These are phyloP conservation scores for Plemyria rubiginata DNA, from an alignment of 2,888 invertebrate species.

Conservation along the genomic window DNA sequence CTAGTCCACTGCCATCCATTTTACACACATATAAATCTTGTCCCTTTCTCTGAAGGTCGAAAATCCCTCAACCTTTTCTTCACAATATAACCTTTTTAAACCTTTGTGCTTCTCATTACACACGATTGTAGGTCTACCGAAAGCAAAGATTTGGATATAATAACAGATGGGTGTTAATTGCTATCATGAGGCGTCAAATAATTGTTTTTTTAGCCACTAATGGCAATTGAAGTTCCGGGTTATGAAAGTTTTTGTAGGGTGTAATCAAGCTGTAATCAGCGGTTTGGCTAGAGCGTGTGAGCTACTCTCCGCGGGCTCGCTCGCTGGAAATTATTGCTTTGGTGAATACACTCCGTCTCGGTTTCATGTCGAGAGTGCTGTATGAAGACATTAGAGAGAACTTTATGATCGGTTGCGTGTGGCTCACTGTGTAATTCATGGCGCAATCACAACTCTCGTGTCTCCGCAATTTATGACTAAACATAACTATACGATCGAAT, in stretches of 20 bases:
- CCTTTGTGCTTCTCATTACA: conserved; percentile 63
- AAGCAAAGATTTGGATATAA: conserved; percentile 76
- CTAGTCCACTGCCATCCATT: conserved; percentile 51
- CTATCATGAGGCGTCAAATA: conserved; percentile 80
- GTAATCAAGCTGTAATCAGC: conserved; percentile 81
- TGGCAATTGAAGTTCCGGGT: conserved; percentile 80
- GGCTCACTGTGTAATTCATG: conserved; percentile 69
- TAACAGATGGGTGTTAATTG: conserved; percentile 83
- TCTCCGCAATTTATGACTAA: conserved; percentile 67
- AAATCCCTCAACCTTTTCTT: conserved; percentile 43
- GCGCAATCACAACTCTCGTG: conserved; percentile 69
- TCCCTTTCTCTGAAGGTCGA: conserved; percentile 50
- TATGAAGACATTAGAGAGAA: conserved; percentile 81
- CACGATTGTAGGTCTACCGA: conserved; percentile 69
- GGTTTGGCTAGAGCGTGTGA: conserved; percentile 79
- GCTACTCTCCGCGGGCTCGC: conserved; percentile 63
- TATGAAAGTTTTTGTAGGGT: conserved; percentile 81
- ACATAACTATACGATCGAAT: conserved; percentile 53
- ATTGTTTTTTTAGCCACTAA: conserved; percentile 79
- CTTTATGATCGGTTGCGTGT: conserved; percentile 77
- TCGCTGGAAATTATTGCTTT: conserved; percentile 74
- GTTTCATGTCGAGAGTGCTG: conserved; percentile 63
- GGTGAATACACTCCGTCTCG: conserved; percentile 64
- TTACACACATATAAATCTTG: conserved; percentile 52
- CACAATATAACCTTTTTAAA: conserved; percentile 53